These are phyloP conservation scores for Sibirionetta formosa DNA, from an alignment of 2,797 vertebrate genomes.

Conservation along the genomic window DNA sequence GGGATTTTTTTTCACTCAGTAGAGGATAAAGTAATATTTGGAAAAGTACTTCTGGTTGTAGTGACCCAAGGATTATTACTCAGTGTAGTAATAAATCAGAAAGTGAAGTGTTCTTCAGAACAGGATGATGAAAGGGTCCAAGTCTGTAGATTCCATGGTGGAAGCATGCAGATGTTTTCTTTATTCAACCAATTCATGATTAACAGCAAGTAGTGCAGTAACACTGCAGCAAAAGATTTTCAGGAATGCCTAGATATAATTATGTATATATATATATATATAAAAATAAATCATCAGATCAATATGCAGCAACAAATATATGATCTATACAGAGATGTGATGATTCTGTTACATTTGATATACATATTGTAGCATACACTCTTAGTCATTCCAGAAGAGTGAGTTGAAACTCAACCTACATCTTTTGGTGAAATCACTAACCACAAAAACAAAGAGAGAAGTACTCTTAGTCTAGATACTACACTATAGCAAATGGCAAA, in stretches of 20 bases:
- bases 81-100: not conserved
- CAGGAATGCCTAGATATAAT: not conserved
- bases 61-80: not conserved
- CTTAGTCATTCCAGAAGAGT: not conserved
- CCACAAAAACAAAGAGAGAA: not conserved
- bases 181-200: not conserved
- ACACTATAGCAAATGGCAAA: not conserved
- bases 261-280: too few species aligned
- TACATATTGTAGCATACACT: not conserved
- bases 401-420: not conserved
- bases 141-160: not conserved
- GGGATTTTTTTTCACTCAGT: not conserved
- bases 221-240: not conserved
- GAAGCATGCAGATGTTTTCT: not conserved
- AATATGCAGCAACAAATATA: not conserved
- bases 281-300: not conserved
- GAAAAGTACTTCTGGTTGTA: not conserved
- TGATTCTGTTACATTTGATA: not conserved
- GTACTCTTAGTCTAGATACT: not conserved
- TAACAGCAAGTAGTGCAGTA: not conserved
- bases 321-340: not conserved
- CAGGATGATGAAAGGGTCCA: not conserved
- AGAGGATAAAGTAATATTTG: not conserved
- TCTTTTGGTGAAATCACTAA: slow-evolving; percentile 35
- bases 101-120: not conserved